Evolutionary conservation across 2,888 invertebrate genomes (phyloP), one percentile per base, ranked within the genome.

Genomic region (Morpho helenor): DNA sequence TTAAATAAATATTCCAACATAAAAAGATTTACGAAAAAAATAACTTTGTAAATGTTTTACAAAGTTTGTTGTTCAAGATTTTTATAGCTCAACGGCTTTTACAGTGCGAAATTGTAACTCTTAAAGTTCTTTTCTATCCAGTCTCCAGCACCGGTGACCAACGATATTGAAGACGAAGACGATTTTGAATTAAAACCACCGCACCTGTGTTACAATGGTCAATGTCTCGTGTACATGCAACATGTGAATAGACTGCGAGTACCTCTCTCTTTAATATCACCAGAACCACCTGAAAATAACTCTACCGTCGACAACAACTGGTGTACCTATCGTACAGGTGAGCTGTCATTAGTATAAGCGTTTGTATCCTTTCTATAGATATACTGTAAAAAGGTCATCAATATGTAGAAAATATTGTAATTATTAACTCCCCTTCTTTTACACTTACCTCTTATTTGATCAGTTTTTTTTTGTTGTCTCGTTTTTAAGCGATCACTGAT

Each of bases 241-340:
- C 87, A 89, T 62, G 74, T 76, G 45, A 73, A 74, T 8, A 73
- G 85, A 3, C 71, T 88, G 66, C 74, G 83, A 2, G 72, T 88
- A 58, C 88, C 86, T 8, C 72, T 89, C 22, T 75, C 88, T 0
- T 68, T 89, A 46, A 63, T 77, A 40, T 84, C 87, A 0, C 85
- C 86, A 0, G 80, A 79, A 6, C 69, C 75, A 2, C 73, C 73
- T 1, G 76, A 79, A 8, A 81, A 82, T 53, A 82, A 84, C 62
- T 67, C 74, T 44, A 82, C 87, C 0, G 76, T 81, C 5, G 82
- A 88, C 31, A 80, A 87, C 47, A 82, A 84, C 59, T 94, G 94
- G 92, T 96, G 96, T 80, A 93, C 92, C 61, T 96, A 95, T 83
- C 71, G 73, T 5, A 81, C 84, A 56, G 81, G 85, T 84, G 62